Evolutionary conservation across 2,888 invertebrate species (phyloP), one percentile per base, ranked within the genome.

Genomic region (Ceraclea dissimilis): DNA sequence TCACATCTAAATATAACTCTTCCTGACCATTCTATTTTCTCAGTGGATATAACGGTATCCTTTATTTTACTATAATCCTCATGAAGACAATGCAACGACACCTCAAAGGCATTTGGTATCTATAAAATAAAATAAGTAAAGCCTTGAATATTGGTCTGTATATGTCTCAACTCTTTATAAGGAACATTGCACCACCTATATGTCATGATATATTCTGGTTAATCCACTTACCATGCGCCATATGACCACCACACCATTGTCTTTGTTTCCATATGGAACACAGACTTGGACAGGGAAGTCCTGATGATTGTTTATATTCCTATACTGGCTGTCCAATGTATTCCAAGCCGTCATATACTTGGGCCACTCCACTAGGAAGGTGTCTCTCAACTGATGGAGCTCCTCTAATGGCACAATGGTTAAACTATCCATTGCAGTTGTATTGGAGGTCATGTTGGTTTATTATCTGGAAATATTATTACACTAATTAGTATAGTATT

Each of bases 261-360:
- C 55, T 20, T 47, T 43, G n/a, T 58, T 21, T 1, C 52, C 52
- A 39, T 20, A 51, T 6, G 52, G 51, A 1, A 48, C 31, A 47
- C 20, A 58, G 13, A 55, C 33, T 44, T 44, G 17, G 1, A 58
- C 52, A 6, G 58, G 58, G 43, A 52, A 55, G 21, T 58, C 55
- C 1, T 46, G n/a, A 26, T 17, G 13, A 16, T 55, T 48, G 17
- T 51, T 33, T 10, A 48, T 17, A 33, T 52, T 19, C 5, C 39
- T 16, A 17, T 43, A 48, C 19, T 58, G 58, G n/a, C 26, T 43
- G 21, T 52, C 21, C n/a, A 58, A 17, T 2, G 18, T 13, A n/a
- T 16, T 26, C 31, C 46, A 52, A 2, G 52, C 55, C n/a, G 55
- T 52, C 19, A 52, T 17, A 17, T 26, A 39, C 17, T 17, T 17